Evolutionary conservation across 2,888 invertebrate genomes (phyloP).

Genomic region (Arctia plantaginis): DNA sequence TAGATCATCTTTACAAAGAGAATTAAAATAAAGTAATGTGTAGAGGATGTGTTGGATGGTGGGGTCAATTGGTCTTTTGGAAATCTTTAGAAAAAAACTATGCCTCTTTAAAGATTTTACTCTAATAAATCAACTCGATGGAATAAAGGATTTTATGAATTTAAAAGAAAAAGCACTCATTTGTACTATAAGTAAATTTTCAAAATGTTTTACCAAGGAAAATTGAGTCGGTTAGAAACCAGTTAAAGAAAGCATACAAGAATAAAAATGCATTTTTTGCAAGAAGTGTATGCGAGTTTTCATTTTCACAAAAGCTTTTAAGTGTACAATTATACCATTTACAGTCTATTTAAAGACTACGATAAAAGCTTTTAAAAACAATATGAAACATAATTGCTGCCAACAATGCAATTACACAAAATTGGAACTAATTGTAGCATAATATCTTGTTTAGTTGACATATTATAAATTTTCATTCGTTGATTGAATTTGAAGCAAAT

Average conservation of each 20-base stretch:
- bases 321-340: constrained; percentile 17
- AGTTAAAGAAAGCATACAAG: neutral
- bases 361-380: constrained; percentile 8
- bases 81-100: too few species aligned
- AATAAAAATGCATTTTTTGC: neutral
- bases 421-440: constrained; percentile 16
- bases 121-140: too few species aligned
- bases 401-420: constrained; percentile 15
- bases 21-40: too few species aligned
- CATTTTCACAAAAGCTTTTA: neutral
- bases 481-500: neutral
- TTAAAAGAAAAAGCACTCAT: too few species aligned
- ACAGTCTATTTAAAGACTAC: constrained; percentile 12
- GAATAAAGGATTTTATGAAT: too few species aligned
- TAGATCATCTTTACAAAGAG: too few species aligned
- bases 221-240: too few species aligned
- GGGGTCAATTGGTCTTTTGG: too few species aligned
- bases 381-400: constrained; percentile 24
- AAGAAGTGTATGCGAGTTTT: neutral
- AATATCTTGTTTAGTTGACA: constrained; percentile 6
- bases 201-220: neutral
- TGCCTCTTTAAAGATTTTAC: too few species aligned
- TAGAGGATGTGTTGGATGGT: too few species aligned
- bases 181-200: neutral
- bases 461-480: neutral